Evolutionary conservation across 92 coral and sea anemone species (phyloP), one percentile per base, ranked within the genome.

Genomic region (Palythoa caribaeorum): DNA sequence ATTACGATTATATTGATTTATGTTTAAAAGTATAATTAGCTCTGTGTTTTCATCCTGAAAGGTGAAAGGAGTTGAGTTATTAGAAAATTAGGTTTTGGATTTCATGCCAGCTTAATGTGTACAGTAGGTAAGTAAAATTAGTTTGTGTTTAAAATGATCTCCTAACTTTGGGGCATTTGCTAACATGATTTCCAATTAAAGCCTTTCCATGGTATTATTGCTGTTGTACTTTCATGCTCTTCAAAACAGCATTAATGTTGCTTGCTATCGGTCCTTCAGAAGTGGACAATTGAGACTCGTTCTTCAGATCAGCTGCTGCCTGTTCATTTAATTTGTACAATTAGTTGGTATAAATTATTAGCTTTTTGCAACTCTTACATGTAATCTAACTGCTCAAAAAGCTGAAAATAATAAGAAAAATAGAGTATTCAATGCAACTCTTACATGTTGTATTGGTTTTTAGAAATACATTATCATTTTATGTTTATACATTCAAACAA

Each of bases 171-270:
- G 76, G 66, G 66, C 85, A 78, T 28, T 40, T 40, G 6, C 6
- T 40, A 40, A 40, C 47, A 40, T 40, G 47, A 40, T 40, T 40
- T 40, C 47, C 47, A 40, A 40, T 12, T n/a, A 84, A 84, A 39
- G 87, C 87, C 55, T 50, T 70, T 5, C 78, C 87, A 84, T 84
- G 87, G 38, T 84, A 69, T 16, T 71, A 53, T 51, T 83, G 84
- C 21, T 84, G 21, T 28, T 88, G 87, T 7, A 88, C 90, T 6
- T 78, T 78, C 19, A 78, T 60, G 5, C 3, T 55, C 36, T 80
- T 80, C 6, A 88, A 65, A 5, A 19, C n/a, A 39, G 9, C 47
- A 7, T 88, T 88, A 6, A 88, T 39, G 10, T 65, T 2, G 66
- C 44, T 3, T 66, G 6, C 68, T 79, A 66, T 13, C 2, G 80